Base-by-base conservation (phyloP, 2,113 vertebrate genomes). In the Cisticola juncidis region DNA sequence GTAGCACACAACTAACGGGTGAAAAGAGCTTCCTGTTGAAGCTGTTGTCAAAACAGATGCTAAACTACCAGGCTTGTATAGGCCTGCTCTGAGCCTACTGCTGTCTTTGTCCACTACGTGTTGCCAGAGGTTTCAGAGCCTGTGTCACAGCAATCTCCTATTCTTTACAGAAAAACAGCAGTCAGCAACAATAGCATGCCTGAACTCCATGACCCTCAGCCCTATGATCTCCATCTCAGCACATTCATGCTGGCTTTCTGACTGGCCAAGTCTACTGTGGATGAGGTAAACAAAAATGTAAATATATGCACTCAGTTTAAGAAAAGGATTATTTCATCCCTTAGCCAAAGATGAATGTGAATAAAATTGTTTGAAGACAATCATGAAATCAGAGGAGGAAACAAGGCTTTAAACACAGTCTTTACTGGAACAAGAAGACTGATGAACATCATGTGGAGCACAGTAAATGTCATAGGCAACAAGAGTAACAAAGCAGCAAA, bases 71-170 rank as follows among this genome's bases (percentile, higher is more conserved):
- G 48, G 42, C 26, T 76, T 44, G 35, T 4, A 40, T 1, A 82
- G 81, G 45, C 58, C 66, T 70, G 50, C 38, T 73, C 54, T 71
- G 66, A 86, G 44, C 81, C 54, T 68, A 7, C 58, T 35, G 50
- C 80, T 82, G 19, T 16, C 66, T 81, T 69, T 77, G 42, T 42
- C 42, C 7, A 18, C 74, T 69, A 47, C 70, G 13, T 3, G 8
- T 89, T 94, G 54, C 85, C 88, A 93, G 92, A 86, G 71, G 62
- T 73, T 96, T 93, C 95, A 81, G 88, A 86, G 90, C 40, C 66
- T 78, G 78, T 88, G 54, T 76, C 87, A 82, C 61, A 79, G 69
- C 9, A 4, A 40, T 25, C 70, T 57, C 70, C 92, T 77, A 31
- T 77, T 92, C 65, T 89, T 42, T 77, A 82, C 48, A 58, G 54